A percentile compares a stretch with the other conserved stretches of the same genome.
These are phyloP conservation scores for Xiphorhynchus erythropygius DNA, from an alignment of 2,797 vertebrate genomes.

Conservation along the genomic window DNA sequence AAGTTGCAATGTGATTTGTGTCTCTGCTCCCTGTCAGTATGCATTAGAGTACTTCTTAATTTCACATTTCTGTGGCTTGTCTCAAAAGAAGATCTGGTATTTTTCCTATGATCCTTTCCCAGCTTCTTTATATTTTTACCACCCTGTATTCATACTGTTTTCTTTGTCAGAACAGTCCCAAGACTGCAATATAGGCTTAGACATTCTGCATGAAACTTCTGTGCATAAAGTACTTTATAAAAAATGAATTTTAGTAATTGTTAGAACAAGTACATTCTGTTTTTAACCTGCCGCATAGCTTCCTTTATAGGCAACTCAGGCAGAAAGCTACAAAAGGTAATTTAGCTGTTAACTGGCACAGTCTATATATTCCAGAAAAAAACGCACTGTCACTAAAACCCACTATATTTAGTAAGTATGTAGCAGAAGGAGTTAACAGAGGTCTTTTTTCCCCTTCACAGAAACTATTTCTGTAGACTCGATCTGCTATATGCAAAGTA, in stretches of 20 bases:
- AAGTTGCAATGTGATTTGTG: background rate
- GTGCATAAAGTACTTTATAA: background rate
- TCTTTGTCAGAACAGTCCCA: background rate
- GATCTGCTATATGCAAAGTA: conserved; percentile 25
- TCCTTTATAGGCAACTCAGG: background rate
- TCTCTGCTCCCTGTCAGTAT: background rate
- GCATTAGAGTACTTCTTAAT: conserved; percentile 1
- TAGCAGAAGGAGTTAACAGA: conserved; percentile 22
- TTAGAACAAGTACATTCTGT: background rate
- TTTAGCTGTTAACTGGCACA: conserved; percentile 1
- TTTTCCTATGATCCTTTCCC: conserved; percentile 7
- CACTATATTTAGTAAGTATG: background rate
- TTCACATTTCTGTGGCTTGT: background rate
- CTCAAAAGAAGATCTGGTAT: conserved; percentile 1
- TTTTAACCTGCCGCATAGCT: background rate
- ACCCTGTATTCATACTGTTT: background rate
- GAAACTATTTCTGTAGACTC: conserved; percentile 32
- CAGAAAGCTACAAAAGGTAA: conserved; percentile 26
- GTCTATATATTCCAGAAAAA: background rate
- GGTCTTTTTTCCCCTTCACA: background rate
- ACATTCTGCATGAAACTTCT: background rate
- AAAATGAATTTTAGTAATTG: conserved; percentile 29
- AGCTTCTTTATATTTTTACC: conserved; percentile 3
- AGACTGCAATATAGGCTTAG: background rate
- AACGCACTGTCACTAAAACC: conserved; percentile 4